Percentiles rank a stretch among this genome's conserved stretches.
Conservation (phyloP, 2,113 vertebrate genomes). For the Entelurus aequoreus region DNA sequence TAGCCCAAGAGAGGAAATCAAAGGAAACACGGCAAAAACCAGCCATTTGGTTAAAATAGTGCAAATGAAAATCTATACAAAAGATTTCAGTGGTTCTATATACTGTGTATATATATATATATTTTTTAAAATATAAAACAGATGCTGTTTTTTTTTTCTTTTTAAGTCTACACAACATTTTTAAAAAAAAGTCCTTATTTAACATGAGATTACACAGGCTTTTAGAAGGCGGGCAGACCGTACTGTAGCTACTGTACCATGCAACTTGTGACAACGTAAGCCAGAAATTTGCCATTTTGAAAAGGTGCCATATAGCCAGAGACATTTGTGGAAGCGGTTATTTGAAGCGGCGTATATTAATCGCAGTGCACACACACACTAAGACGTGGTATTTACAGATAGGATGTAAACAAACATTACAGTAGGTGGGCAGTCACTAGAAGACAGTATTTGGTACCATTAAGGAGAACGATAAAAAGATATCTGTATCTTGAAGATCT, state of each 20-base stretch:
- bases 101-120: constrained; percentile 17
- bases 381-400: constrained; percentile 61
- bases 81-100: constrained; percentile 58
- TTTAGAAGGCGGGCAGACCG: constrained; percentile 35
- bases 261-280: constrained; percentile 45
- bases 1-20: constrained; percentile 53
- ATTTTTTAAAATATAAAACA: constrained; percentile 37
- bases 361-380: constrained; percentile 20
- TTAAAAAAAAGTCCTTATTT: constrained; percentile 27
- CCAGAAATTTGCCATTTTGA: constrained; percentile 14
- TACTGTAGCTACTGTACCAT: constrained; percentile 49
- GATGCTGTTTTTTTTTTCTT: constrained; percentile 41
- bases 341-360: constrained; percentile 36
- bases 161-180: constrained; percentile 27
- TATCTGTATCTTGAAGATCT: not conserved
- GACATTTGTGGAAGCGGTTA: constrained; percentile 27
- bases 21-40: constrained; percentile 34
- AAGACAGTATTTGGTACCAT: constrained; percentile 24
- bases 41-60: constrained; percentile 65
- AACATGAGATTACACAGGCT: constrained; percentile 34
- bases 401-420: constrained; percentile 60
- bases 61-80: constrained; percentile 75
- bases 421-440: constrained; percentile 32
- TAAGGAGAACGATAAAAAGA: not conserved
- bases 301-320: constrained; percentile 41